Base-by-base conservation (phyloP, 1,140 invertebrate genomes). In the Leptonema lineaticorne region DNA sequence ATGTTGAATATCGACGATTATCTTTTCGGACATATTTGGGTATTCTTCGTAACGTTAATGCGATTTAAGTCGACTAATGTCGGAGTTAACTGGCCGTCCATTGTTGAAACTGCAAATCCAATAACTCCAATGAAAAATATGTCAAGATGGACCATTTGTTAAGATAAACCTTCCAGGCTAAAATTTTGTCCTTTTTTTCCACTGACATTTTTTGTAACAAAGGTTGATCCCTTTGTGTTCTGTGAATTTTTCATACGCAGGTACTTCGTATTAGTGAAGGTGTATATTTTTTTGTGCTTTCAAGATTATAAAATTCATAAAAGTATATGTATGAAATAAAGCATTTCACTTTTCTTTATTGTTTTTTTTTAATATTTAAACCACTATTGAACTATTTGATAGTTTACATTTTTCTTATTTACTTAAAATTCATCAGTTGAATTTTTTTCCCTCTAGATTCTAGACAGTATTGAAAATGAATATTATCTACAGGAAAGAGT, bases 121-220 rank as follows among this genome's bases (percentile, higher is more conserved):
- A 73, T 73, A 73, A 70, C 60, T 73, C 56, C 53, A 60, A 68
- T 67, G 68, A 69, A 72, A n/a, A 72, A 72, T 72, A 72, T 72
- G 68, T 72, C 71, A 69, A 63, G 50, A 63, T 18, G 28, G 53
- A 63, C 67, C 65, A 64, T 71, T 68, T 71, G 66, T 68, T 62
- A 71, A 57, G 62, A 62, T 71, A 68, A 71, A 63, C 63, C 37
- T 20, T 68, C 11, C 2, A 41, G 62, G 62, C 11, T 4, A 16
- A n/a, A 1, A 14, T 16, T 41, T 8, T 58, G 48, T 46, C 27
- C 28, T 20, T 50, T 29, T 63, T 64, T 64, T 64, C 28, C 24
- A 14, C 20, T 1, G 24, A n/a, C n/a, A n/a, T n/a, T 63, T 63
- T 33, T 27, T 16, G 33, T 45, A 46, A 50, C 33, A 37, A 48